Conservation (phyloP, 1,140 invertebrate genomes). For the Drosophila lowei region DNA sequence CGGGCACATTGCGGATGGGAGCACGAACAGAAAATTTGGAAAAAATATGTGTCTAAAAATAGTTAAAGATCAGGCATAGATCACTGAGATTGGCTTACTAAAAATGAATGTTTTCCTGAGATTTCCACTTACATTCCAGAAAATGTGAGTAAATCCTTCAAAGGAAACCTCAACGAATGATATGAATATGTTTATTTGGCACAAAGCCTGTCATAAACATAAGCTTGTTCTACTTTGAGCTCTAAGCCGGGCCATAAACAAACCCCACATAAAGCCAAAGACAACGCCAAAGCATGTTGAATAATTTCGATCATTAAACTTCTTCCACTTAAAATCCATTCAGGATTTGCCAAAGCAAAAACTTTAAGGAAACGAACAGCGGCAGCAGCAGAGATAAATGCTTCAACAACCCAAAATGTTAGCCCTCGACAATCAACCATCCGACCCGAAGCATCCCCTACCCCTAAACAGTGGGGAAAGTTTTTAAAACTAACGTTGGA, state of each 20-base stretch:
- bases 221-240: constrained; percentile 1
- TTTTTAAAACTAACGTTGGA: constrained; percentile 65
- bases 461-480: constrained; percentile 45
- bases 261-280: constrained; percentile 46
- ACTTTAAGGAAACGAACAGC: constrained; percentile 22
- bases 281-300: constrained; percentile 56
- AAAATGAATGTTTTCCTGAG: too few relatives aligned
- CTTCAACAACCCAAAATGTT: constrained; percentile 47
- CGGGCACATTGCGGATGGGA: too few relatives aligned
- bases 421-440: constrained; percentile 61
- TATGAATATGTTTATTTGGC: constrained; percentile 23
- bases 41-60: too few relatives aligned
- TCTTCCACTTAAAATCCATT: constrained; percentile 63
- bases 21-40: too few relatives aligned
- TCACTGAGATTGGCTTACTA: too few relatives aligned
- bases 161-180: background rate
- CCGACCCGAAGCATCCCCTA: background rate
- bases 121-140: too few relatives aligned
- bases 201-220: constrained; percentile 46
- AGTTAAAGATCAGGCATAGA: too few relatives aligned
- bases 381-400: constrained; percentile 60
- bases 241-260: constrained; percentile 51
- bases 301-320: constrained; percentile 75
- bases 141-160: too few relatives aligned
- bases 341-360: constrained; percentile 42